Base-by-base conservation (phyloP, 1,140 invertebrate genomes). In the Nebria ingens region DNA sequence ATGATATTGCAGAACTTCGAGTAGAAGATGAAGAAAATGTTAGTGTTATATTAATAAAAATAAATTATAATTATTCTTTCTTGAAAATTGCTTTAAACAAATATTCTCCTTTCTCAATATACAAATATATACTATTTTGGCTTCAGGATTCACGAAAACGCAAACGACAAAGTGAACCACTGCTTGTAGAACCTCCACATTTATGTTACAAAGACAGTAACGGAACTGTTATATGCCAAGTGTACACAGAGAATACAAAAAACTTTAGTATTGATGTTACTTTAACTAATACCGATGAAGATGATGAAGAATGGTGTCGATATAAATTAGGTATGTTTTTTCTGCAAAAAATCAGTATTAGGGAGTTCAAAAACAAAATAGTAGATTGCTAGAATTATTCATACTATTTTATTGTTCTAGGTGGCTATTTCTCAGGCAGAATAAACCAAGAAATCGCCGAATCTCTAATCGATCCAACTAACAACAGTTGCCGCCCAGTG, bases 211-310 rank as follows among this genome's bases (percentile, higher is more conserved):
- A 71, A 1, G 73, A 79, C 58, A 56, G 71, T 42, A 69, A 68
- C 45, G 73, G 73, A 25, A 64, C 71, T 19, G 69, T 71, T 0
- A 62, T 79, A 49, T 84, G 82, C 57, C 73, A 81, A 52, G 81
- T 82, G 21, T 83, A 80, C 65, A 81, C 82, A 52, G 70, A 77
- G 25, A 75, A 76, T 55, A 73, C 74, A 0, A 69, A 67, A n/a
- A 70, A 68, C 12, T 63, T 83, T 45, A 59, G 71, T 0, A 66
- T 84, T 3, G 76, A 76, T 29, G 71, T 79, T 2, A 76, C 74
- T 2, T 60, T 84, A 12, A 62, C 75, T 0, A 68, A 71, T 22
- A 64, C 66, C 1, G 68, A 77, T 52, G 69, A 71, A 55, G 62
- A 62, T n/a, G 69, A 68, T 2, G 61, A 66, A 6, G 65, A 68